Evolutionary conservation across 1,140 invertebrate species (phyloP).

Genomic region (Schlechtendalia chinensis): DNA sequence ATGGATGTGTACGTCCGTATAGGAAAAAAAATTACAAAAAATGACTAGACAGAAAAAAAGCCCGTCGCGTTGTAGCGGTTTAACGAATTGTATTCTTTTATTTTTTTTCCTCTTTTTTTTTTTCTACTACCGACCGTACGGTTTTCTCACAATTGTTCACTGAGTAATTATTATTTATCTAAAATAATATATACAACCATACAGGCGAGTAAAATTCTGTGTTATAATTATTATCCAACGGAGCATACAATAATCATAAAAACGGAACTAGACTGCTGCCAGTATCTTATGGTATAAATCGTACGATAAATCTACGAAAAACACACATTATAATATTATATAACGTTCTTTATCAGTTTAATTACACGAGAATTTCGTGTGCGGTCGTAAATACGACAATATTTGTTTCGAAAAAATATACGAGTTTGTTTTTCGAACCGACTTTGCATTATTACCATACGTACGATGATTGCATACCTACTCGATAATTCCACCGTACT

Average conservation of each 20-base stretch:
- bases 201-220: conserved; percentile 2
- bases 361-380: background rate
- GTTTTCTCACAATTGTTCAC: conserved; percentile 45
- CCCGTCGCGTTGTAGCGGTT: background rate
- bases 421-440: background rate
- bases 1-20: no score
- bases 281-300: no score
- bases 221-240: conserved; percentile 33
- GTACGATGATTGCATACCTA: no score
- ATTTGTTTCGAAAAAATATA: conserved; percentile 2
- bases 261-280: background rate
- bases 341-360: no score
- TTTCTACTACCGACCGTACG: background rate
- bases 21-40: conserved; percentile 43
- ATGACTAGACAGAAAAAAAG: conserved; percentile 43
- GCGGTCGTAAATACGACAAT: background rate
- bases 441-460: no score
- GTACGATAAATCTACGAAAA: no score
- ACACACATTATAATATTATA: no score
- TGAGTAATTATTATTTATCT: conserved; percentile 33
- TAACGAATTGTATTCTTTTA: conserved; percentile 13
- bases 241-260: conserved; percentile 16
- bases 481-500: background rate
- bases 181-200: background rate
- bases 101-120: background rate